phyloP scores from a whole-genome alignment of 37 sponge, comb jelly and placozoan species.

The Aplysina aerophoba region DNA sequence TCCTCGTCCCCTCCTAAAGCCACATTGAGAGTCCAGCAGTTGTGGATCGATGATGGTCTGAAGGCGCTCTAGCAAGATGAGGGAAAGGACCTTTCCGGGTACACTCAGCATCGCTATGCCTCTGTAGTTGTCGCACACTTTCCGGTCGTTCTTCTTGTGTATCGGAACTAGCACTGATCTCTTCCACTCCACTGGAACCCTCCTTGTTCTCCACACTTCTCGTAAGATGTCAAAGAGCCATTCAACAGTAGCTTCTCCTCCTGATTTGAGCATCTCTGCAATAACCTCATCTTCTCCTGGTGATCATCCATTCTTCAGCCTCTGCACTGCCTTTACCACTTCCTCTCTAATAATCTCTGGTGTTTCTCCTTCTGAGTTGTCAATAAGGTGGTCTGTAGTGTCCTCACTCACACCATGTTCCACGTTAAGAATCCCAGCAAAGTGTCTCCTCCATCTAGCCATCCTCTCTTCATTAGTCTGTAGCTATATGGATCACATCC shows the following conservation, averaged over 20 bases:
- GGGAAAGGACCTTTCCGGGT: slow-evolving; percentile 23
- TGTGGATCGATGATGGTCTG: slow-evolving; percentile 20
- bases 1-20: slow-evolving; percentile 23
- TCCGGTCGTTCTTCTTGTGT: slow-evolving; percentile 33
- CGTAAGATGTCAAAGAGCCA: slow-evolving; percentile 30
- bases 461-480: slow-evolving; percentile 21
- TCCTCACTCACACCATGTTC: neutral
- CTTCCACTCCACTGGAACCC: slow-evolving; percentile 16
- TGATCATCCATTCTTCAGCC: slow-evolving; percentile 33
- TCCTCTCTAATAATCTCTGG: slow-evolving; percentile 19
- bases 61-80: slow-evolving; percentile 9
- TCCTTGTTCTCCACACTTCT: slow-evolving; percentile 13
- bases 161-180: slow-evolving; percentile 5
- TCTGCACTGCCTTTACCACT: slow-evolving; percentile 21
- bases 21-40: slow-evolving; percentile 17
- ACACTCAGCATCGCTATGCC: slow-evolving; percentile 15
- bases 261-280: slow-evolving; percentile 31
- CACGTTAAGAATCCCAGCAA: slow-evolving; percentile 15
- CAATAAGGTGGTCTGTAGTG: neutral
- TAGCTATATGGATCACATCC: too few species aligned
- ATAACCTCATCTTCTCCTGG: slow-evolving; percentile 35
- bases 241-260: slow-evolving; percentile 13
- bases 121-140: slow-evolving; percentile 20
- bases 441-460: slow-evolving; percentile 18
- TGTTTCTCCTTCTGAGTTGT: slow-evolving; percentile 10